Evolutionary conservation across 2,113 vertebrate genomes (phyloP), one percentile per base, ranked within the genome.

Genomic region (Ammodytes marinus): DNA sequence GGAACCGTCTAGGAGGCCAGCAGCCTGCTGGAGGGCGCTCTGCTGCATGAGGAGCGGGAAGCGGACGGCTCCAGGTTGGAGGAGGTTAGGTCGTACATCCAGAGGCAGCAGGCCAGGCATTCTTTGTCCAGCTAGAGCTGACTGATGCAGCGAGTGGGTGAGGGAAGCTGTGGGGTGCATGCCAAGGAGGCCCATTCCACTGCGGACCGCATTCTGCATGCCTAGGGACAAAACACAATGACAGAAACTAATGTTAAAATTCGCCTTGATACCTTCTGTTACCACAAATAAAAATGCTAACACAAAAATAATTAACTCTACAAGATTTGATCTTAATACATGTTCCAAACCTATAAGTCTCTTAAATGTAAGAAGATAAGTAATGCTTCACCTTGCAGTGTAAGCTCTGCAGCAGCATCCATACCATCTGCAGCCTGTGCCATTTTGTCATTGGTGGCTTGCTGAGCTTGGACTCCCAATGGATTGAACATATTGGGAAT

Each of bases 21-120:
- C 73, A n/a, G 90, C 83, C 72, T 95, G 94, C 3, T 97, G 97
- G 37, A 96, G 93, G 27, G 97, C 91, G 82, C 96, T 96, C 74
- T 96, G 97, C 74, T 97, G 97, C 94, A 96, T 93, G 45, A 99
- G 93, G 53, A 99, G 93, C 4, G 97, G 96, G 88, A 99, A 99
- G 82, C 97, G 95, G 57, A 89, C 88, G 0, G 86, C 95, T 19
- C 94, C 97, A 0, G 88, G 75, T 91, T 94, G 97, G 84, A 17
- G 96, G 45, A 99, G 91, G 89, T 96, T 97, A 19, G 97, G 96
- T 72, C 97, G 96, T 64, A 99, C 94, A 78, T 99, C 98, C 79
- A 99, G 91, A 17, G 97, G 96, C 86, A 98, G 93, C 86, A 99
- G 94, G 74, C 95, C 95, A 0, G 97, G 95, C 96, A 99, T 96